Evolutionary conservation across 2,888 invertebrate genomes (phyloP), one percentile per base, ranked within the genome.

Genomic region (Abrostola tripartita): DNA sequence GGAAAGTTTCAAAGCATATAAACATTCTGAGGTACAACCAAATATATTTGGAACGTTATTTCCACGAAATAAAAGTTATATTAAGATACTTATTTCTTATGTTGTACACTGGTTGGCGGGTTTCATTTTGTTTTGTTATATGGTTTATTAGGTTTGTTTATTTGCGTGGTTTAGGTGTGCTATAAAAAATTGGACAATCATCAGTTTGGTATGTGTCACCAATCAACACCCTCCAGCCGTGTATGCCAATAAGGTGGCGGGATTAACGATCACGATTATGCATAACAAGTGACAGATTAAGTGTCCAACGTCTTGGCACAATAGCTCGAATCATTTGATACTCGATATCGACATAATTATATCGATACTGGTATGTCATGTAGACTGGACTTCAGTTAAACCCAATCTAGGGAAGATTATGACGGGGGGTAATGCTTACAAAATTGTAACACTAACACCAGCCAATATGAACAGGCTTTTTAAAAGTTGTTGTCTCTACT

Each of bases 1-100:
- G 65, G 65, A 68, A 85, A 84, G 78, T 86, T 83, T 79, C 61
- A 51, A 57, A 76, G 55, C 61, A 69, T 81, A 83, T 75, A 82
- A 84, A 82, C 78, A 79, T 76, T 78, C 73, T 78, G 76, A 67
- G 50, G 68, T 76, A 71, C 74, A 66, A 51, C 56, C 38, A 67
- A 69, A 76, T 78, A 65, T 65, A 71, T 68, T 63, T 61, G 55
- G 44, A 14, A 71, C 63, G 71, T 79, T 79, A 78, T 81, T 81
- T 78, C 68, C 75, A 70, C 57, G 67, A 62, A 79, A 82, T 76
- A 76, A 79, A 81, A 82, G 64, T 82, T 81, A 77, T 71, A 76
- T 76, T 77, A 78, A 53, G 64, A 40, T 76, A 76, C 65, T 79
- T 79, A 77, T 76, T 76, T 81, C 35, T 57, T 71, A 57, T 68